Evolutionary conservation across 2,113 vertebrate species (phyloP), one percentile per base, ranked within the genome.

Genomic region (Odontophorus gujanensis): DNA sequence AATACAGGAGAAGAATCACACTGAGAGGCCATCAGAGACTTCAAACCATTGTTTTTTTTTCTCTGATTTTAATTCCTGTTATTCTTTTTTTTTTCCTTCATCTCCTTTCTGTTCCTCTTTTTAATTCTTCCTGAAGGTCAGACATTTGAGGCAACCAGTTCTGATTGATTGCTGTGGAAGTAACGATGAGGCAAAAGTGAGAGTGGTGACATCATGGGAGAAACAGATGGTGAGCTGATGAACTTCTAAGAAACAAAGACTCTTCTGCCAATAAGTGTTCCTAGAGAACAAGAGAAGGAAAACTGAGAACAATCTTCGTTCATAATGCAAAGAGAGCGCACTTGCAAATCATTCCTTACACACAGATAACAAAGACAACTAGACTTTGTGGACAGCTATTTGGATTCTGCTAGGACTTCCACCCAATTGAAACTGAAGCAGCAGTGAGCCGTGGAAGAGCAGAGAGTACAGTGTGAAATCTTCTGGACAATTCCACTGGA

Each of bases 241-340:
- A 90, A 94, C 78, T 94, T 96, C 92, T 96, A 96, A 95, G 95
- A 96, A 96, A 94, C 86, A 89, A 95, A 95, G 86, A 62, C 66
- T 68, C 18, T 93, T 79, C 91, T 95, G 94, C 91, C 95, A 96
- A 81, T 89, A 92, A 92, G 25, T 40, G 74, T 95, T 96, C 81
- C 69, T 92, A 87, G 92, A 95, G 77, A 94, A 95, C 53, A 89
- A 42, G 71, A 74, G 65, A 80, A 91, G 89, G 73, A 85, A 93
- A 96, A 81, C 86, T 55, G 81, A 87, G 77, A 66, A 87, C 89
- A 92, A 73, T 89, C 69, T 76, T 69, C 68, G 62, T 81, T 72
- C 66, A 26, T 69, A 72, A 69, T 4, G 11, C 79, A 78, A 78
- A 38, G 62, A 81, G 34, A 30, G 25, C 79, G 5, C 14, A 5